Conservation (phyloP, 1,140 invertebrate genomes). For the Trachelipus rathkii region DNA sequence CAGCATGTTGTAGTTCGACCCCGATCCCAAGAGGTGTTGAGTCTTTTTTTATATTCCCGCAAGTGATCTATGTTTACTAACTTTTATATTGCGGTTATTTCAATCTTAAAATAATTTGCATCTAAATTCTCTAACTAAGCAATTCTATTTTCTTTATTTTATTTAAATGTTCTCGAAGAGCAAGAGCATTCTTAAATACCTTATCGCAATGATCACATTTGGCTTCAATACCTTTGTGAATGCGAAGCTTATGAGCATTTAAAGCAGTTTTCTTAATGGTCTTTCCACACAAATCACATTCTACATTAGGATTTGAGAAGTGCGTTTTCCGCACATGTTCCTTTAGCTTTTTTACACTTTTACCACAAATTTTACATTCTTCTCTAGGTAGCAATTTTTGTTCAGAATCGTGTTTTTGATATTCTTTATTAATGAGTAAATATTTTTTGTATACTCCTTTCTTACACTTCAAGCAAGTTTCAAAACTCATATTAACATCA, state of each 20-base stretch:
- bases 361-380: background rate
- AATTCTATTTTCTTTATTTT: background rate
- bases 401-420: background rate
- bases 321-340: background rate
- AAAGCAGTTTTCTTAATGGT: background rate
- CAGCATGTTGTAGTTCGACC: too few species aligned
- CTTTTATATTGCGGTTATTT: too few species aligned
- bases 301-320: background rate
- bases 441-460: slow-evolving; percentile 1
- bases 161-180: background rate
- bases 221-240: background rate
- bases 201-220: background rate
- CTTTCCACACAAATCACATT: background rate
- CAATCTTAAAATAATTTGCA: too few species aligned
- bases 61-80: too few species aligned
- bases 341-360: background rate
- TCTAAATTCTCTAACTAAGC: too few species aligned
- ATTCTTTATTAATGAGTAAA: background rate
- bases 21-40: too few species aligned
- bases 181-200: background rate
- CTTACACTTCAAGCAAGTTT: background rate
- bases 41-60: too few species aligned
- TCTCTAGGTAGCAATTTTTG: background rate
- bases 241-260: background rate
- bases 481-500: background rate